phyloP scores from a whole-genome alignment of 2,113 vertebrate genomes.

The Oreotragus oreotragus region DNA sequence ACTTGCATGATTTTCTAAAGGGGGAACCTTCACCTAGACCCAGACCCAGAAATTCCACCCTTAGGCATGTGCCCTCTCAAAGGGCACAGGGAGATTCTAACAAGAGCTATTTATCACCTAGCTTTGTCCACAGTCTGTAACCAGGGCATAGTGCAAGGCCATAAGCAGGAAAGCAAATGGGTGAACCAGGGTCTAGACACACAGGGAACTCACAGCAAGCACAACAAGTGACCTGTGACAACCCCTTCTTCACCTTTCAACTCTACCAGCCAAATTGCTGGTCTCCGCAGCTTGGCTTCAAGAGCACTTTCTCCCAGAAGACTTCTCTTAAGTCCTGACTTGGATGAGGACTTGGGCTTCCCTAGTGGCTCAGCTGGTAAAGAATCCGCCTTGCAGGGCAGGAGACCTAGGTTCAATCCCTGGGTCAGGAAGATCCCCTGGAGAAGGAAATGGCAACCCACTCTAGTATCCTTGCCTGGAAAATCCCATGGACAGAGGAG shows the following conservation, averaged over 20 bases:
- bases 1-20: conserved; percentile 23
- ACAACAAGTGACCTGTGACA: background rate
- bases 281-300: background rate
- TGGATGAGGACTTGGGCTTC: background rate
- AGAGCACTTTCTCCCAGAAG: background rate
- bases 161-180: background rate
- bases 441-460: background rate
- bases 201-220: background rate
- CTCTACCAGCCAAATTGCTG: background rate
- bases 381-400: background rate
- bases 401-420: background rate
- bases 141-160: background rate
- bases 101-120: background rate
- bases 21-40: background rate
- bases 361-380: background rate
- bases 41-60: background rate
- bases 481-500: too few species aligned
- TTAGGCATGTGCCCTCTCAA: background rate
- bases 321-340: background rate
- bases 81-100: background rate
- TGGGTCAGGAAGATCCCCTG: background rate
- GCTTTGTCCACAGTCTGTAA: background rate
- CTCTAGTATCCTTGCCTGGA: background rate
- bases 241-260: background rate
- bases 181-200: background rate